These are phyloP conservation scores for Asarcornis scutulata DNA, from an alignment of 2,113 vertebrate genomes.

Conservation along the genomic window DNA sequence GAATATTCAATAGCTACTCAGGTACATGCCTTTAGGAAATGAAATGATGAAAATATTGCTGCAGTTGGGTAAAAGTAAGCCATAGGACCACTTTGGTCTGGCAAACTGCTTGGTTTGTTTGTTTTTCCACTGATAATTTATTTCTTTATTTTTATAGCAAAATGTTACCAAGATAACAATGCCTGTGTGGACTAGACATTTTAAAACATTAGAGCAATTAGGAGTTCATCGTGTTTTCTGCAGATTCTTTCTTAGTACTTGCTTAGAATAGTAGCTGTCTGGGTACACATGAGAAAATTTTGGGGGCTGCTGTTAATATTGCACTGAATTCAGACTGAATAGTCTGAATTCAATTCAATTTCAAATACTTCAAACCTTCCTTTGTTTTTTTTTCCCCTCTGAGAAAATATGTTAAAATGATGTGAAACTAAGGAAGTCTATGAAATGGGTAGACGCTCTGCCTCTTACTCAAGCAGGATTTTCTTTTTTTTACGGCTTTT, in stretches of 20 bases:
- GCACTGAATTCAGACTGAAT: neutral
- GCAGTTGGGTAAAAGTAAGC: neutral
- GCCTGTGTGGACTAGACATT: neutral
- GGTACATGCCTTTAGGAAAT: neutral
- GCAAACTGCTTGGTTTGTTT: too few species aligned
- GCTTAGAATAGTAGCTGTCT: neutral
- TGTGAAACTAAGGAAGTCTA: accelerated
- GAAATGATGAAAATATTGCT: neutral
- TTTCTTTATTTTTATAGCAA: neutral
- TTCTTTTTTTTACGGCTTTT: neutral
- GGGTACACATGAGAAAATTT: neutral
- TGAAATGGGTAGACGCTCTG: neutral
- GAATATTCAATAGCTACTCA: neutral
- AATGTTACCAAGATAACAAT: too few species aligned
- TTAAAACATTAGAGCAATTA: neutral
- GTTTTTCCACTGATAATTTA: neutral
- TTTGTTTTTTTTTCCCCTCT: neutral
- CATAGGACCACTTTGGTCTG: neutral
- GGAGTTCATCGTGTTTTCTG: neutral
- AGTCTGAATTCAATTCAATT: neutral
- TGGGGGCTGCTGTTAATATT: neutral
- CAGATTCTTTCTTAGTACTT: neutral
- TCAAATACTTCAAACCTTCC: neutral
- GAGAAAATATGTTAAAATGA: neutral
- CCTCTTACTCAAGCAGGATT: neutral